Evolutionary conservation across 1,140 invertebrate species (phyloP), one percentile per base, ranked within the genome.

Genomic region (Pectinophora gossypiella): DNA sequence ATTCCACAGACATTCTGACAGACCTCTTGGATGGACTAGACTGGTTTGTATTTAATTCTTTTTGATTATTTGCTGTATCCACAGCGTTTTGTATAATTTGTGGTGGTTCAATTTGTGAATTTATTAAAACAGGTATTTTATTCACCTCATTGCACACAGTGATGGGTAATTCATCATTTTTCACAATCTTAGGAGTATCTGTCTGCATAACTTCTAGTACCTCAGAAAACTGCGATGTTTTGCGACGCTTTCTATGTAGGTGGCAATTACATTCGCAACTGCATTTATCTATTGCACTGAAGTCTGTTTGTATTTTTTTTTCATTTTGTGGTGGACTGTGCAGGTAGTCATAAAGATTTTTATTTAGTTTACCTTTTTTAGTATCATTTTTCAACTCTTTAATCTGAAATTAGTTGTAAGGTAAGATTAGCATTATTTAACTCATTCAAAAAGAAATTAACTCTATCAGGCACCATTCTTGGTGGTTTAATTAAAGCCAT

Each of bases 331-430:
- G 76, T 50, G 67, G 64, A 53, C 59, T 69, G 40, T 67, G 65
- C 13, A 86, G 59, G 48, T 59, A 84, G 7, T 78, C 68, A 66
- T 71, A 74, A 40, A 86, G 64, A 36, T 69, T 77, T 59, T 60
- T 77, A 23, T 74, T 68, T 12, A 86, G 36, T 62, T 71, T 77
- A 19, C 76, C 74, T 21, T 72, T 78, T 32, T 65, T 68, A 20
- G 78, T 84, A 50, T 80, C 75, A 32, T 51, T 68, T 64, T 85
- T 83, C 51, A 85, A 59, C 51, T 80, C 69, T 38, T 82, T 72
- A 12, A 86, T 68, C 81, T 86, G 46, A 43, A 73, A 75, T 23
- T 10, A 15, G 18, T 5, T 12, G n/a, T n/a, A n/a, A n/a, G n/a
- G n/a, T n/a, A n/a, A n/a, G n/a, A n/a, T n/a, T n/a, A n/a, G n/a